A percentile compares a stretch with the other conserved stretches of the same genome.
These are phyloP conservation scores for Abscondita cerata DNA, from an alignment of 2,888 invertebrate genomes.

Conservation along the genomic window DNA sequence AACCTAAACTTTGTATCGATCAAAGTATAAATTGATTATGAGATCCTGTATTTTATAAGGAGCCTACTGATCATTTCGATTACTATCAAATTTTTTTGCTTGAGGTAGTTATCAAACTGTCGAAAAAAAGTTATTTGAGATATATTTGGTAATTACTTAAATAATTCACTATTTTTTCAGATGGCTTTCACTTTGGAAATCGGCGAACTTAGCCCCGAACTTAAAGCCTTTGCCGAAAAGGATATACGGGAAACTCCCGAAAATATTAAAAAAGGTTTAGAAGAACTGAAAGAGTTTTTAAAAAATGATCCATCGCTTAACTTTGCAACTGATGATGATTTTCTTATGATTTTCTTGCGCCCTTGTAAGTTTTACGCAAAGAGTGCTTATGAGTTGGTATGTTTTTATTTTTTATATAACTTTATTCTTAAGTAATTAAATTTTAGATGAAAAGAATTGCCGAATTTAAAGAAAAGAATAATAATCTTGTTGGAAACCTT, in stretches of 20 bases:
- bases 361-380: slow-evolving; percentile 86
- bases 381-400: slow-evolving; percentile 79
- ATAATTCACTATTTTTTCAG: slow-evolving; percentile 6
- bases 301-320: slow-evolving; percentile 70
- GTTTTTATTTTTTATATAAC: too few species aligned
- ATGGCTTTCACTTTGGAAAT: slow-evolving; percentile 65
- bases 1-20: slow-evolving; percentile 30
- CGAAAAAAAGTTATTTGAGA: neutral
- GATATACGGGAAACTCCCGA: slow-evolving; percentile 79
- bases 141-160: neutral
- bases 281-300: slow-evolving; percentile 67
- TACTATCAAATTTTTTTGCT: slow-evolving; percentile 8
- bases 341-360: slow-evolving; percentile 77
- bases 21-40: slow-evolving; percentile 29
- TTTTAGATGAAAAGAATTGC: slow-evolving; percentile 77
- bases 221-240: slow-evolving; percentile 65
- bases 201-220: slow-evolving; percentile 65
- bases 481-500: slow-evolving; percentile 67
- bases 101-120: neutral
- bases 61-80: slow-evolving; percentile 1
- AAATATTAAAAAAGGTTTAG: slow-evolving; percentile 66
- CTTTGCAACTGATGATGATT: slow-evolving; percentile 76
- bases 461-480: slow-evolving; percentile 77
- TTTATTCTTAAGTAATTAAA: too few species aligned
- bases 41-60: slow-evolving; percentile 24